A percentile compares a stretch with the other conserved stretches of the same genome.
Evolutionary conservation across 2,113 vertebrate genomes (phyloP).

Genomic region (Peucedramus taeniatus): DNA sequence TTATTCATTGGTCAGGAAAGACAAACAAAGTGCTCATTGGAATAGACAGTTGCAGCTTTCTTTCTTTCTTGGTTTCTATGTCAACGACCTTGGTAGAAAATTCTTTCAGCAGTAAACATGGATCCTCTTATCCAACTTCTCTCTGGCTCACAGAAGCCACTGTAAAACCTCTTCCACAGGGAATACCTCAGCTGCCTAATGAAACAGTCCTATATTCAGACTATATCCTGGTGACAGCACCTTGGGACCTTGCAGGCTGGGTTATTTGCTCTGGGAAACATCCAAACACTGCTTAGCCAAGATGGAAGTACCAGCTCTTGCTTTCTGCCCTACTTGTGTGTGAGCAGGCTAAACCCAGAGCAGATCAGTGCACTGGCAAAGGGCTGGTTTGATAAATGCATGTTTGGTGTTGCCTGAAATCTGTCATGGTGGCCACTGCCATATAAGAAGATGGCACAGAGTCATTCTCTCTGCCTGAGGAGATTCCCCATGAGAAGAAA

Average conservation of each 20-base stretch:
- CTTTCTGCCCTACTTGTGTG: not conserved
- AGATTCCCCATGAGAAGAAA: not conserved
- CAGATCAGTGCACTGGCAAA: not conserved
- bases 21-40: not conserved
- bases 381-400: not conserved
- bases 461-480: not conserved
- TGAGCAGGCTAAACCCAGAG: not conserved
- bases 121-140: not conserved
- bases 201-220: not conserved
- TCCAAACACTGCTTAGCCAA: not conserved
- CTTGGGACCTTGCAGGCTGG: not conserved
- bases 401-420: not conserved
- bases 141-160: not conserved
- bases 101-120: not conserved
- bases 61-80: not conserved
- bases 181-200: not conserved
- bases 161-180: not conserved
- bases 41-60: not conserved
- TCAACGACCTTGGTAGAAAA: not conserved
- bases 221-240: not conserved
- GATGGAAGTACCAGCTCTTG: not conserved
- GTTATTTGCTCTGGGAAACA: not conserved
- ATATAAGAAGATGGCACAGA: not conserved
- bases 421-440: not conserved
- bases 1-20: not conserved